phyloP scores from a whole-genome alignment of 2,113 vertebrate genomes.

The Lipophrys pholis region DNA sequence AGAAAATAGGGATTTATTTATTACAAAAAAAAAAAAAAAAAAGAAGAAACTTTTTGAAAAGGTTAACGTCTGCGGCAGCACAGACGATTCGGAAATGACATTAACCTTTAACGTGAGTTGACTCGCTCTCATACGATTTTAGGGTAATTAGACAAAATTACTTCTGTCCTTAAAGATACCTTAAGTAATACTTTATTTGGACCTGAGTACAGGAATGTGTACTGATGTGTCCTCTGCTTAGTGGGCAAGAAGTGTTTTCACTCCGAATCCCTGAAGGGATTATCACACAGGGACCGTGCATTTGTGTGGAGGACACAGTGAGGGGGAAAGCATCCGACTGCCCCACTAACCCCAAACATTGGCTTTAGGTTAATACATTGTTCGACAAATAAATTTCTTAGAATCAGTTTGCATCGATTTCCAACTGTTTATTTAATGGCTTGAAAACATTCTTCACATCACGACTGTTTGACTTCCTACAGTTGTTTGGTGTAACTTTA shows the following conservation, averaged over 20 bases:
- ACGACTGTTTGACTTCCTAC: neutral
- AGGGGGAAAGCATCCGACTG: conserved; percentile 59
- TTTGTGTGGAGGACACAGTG: conserved; percentile 65
- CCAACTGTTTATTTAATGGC: conserved; percentile 1
- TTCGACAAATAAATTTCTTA: too few relatives aligned
- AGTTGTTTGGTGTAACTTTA: neutral
- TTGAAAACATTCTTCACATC: conserved; percentile 3
- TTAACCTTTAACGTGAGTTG: neutral
- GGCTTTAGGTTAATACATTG: too few relatives aligned
- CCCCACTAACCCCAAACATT: conserved; percentile 52
- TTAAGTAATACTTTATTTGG: conserved; percentile 3
- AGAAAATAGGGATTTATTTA: conserved; percentile 9
- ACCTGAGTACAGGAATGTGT: conserved; percentile 15
- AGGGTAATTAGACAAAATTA: too few relatives aligned
- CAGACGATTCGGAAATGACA: neutral
- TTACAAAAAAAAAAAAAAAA: neutral
- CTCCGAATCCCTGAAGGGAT: conserved; percentile 71
- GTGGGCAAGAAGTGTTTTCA: conserved; percentile 48
- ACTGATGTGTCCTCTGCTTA: conserved; percentile 27
- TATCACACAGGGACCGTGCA: conserved; percentile 57
- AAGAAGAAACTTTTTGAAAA: neutral
- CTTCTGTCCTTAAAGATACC: conserved; percentile 5
- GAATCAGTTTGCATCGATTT: too few relatives aligned
- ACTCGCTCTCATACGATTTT: too few relatives aligned
- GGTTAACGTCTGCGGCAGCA: neutral